Evolutionary conservation across 1,140 invertebrate species (phyloP), one percentile per base, ranked within the genome.

Genomic region (Lysiphlebus fabarum): DNA sequence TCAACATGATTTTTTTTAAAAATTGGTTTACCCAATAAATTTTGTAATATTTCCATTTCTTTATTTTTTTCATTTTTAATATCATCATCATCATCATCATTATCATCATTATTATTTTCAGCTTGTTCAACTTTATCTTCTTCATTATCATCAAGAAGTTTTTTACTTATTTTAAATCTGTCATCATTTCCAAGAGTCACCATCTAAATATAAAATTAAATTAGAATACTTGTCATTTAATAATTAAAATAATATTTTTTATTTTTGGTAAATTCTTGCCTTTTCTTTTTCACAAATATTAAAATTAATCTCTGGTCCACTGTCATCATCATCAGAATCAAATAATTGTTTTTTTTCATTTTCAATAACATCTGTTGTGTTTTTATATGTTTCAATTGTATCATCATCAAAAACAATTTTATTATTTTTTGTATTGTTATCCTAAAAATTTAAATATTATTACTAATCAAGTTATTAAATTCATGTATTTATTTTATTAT

Each of bases 181-280:
- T 82, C 79, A 67, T 86, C 85, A 70, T 82, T 81, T 69, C 84
- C 83, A 65, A 79, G 82, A 78, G 82, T 77, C 70, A 83, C 71
- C 66, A 83, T 73, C 81, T 83, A 57, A 58, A 66, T 67, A 36
- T 26, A 58, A 49, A 45, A 38, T 42, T 54, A 47, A n/a, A 48
- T 36, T 58, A 53, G 4, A 59, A 36, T 38, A 7, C 17, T 44
- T 51, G 42, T 43, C 33, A 51, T 33, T 54, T 41, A 0, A 12
- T 6, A 47, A 42, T 14, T 56, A 44, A 49, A 36, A 42, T 5
- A 42, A 12, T 41, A 10, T 33, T n/a, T 11, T n/a, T 14, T 12
- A 12, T 44, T 26, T 45, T 36, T 3, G 11, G 40, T n/a, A 17
- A 53, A 43, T 42, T 37, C 6, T 6, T 14, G 65, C 61, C 43